phyloP scores from a whole-genome alignment of 1,140 invertebrate species.

The Caerostris extrusa region DNA sequence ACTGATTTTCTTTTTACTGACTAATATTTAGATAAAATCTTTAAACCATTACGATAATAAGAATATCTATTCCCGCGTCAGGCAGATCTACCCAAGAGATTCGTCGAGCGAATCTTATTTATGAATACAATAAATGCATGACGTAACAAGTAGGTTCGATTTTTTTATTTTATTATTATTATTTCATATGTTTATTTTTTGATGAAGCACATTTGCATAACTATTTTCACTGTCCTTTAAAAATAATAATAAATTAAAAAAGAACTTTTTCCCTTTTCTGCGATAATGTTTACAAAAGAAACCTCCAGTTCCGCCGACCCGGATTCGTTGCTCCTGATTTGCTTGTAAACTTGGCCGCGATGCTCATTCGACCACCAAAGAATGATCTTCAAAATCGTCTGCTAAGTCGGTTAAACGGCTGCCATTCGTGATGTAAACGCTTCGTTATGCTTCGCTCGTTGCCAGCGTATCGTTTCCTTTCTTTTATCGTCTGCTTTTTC shows the following conservation, averaged over 20 bases:
- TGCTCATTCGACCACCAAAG: neutral
- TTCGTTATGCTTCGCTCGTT: constrained; percentile 4
- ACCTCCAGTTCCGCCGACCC: constrained; percentile 8
- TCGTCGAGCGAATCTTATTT: neutral
- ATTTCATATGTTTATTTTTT: neutral
- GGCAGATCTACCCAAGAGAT: neutral
- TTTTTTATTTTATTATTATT: neutral
- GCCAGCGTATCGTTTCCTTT: neutral
- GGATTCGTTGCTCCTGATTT: neutral
- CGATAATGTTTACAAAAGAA: constrained; percentile 16
- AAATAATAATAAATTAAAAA: too few relatives aligned
- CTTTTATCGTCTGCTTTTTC: neutral
- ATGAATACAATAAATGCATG: neutral
- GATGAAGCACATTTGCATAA: neutral
- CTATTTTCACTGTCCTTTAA: neutral
- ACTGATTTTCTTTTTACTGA: too few relatives aligned
- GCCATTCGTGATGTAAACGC: neutral
- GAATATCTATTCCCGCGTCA: neutral
- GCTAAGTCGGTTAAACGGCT: neutral
- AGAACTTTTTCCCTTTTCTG: neutral
- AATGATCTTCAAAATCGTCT: constrained; percentile 13
- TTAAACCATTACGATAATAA: neutral
- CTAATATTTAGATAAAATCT: neutral
- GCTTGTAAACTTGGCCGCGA: constrained; percentile 8
- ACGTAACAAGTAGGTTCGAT: constrained; percentile 6